These are phyloP conservation scores for Hirudinaria manillensis DNA, from an alignment of 2,888 invertebrate species.

Conservation along the genomic window DNA sequence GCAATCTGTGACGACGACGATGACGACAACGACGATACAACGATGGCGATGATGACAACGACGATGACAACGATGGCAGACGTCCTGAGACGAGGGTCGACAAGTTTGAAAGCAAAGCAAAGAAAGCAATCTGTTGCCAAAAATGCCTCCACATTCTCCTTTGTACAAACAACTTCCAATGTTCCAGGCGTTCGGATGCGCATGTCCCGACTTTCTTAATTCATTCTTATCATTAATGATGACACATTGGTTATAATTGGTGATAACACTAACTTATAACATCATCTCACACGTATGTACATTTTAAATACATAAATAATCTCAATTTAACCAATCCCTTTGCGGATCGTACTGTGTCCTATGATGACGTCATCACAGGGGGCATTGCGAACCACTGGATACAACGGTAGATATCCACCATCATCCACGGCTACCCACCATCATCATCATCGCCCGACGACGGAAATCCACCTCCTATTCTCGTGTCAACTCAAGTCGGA, in stretches of 20 bases:
- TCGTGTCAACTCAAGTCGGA: no score
- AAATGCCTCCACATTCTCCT: background rate
- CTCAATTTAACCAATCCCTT: background rate
- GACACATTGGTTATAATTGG: no score
- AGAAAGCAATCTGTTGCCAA: slow-evolving; percentile 29
- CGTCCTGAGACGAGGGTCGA: slow-evolving; percentile 6
- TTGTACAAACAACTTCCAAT: background rate
- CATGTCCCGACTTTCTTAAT: background rate
- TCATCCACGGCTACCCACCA: no score
- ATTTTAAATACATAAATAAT: no score
- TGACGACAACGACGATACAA: background rate
- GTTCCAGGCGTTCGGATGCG: background rate
- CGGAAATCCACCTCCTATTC: no score
- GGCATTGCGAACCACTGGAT: no score
- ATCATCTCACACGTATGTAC: background rate
- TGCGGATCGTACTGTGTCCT: background rate
- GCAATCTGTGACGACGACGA: no score
- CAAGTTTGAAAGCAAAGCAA: slow-evolving; percentile 29
- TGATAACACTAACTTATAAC: background rate
- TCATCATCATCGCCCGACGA: no score
- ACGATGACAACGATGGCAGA: background rate
- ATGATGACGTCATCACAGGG: no score
- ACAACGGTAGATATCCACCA: no score
- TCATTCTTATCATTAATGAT: no score
- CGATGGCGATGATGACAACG: background rate